A percentile compares a stretch with the other conserved stretches of the same genome.
Conservation (phyloP, 2,888 invertebrate species). For the Idaea aversata region DNA sequence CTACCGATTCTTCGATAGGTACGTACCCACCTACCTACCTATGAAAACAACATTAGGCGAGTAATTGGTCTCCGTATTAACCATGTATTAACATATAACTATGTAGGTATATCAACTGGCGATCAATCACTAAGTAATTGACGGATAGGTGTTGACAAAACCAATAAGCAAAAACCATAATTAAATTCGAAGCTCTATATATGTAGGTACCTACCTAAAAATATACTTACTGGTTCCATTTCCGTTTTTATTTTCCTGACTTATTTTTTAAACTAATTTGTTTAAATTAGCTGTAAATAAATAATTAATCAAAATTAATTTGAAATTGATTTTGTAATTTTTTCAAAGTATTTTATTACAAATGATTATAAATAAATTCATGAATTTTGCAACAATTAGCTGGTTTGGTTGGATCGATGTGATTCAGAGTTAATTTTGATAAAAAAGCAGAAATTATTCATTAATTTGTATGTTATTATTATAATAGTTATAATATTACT, state of each 20-base stretch:
- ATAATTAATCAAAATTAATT: not conserved
- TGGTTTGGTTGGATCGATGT: not conserved
- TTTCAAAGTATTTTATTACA: not conserved
- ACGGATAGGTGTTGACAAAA: slow-evolving; percentile 18
- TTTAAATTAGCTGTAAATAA: not conserved
- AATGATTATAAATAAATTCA: too few relatives aligned
- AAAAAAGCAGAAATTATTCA: not conserved
- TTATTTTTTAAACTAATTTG: not conserved
- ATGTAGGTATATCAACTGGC: not conserved
- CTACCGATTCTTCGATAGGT: not conserved
- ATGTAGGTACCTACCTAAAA: not conserved
- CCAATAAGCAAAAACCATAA: slow-evolving; percentile 14
- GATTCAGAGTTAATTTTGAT: not conserved
- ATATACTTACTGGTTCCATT: not conserved
- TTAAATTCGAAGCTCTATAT: slow-evolving; percentile 6
- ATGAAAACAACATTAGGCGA: not conserved
- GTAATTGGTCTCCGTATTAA: not conserved
- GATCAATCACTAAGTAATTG: slow-evolving; percentile 7
- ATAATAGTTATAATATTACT: not conserved
- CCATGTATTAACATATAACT: not conserved
- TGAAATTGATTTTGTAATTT: not conserved
- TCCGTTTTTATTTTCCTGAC: not conserved
- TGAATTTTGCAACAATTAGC: not conserved
- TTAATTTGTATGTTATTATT: not conserved
- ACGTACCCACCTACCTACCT: not conserved